Evolutionary conservation across 2,888 invertebrate genomes (phyloP).

Genomic region (Epirrhoe alternata): DNA sequence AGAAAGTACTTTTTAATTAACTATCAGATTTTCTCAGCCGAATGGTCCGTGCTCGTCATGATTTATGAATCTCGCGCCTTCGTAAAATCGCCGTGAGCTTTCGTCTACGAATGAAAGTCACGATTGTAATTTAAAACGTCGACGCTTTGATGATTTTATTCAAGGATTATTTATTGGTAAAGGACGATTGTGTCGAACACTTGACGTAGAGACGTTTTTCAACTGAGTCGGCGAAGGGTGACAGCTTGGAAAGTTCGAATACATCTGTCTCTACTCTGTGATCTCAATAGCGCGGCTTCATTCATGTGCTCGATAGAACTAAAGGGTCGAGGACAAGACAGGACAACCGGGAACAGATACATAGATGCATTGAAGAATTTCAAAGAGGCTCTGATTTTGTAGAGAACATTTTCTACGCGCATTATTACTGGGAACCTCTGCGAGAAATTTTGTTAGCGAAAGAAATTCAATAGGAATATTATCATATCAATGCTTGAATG

Average conservation of each 20-base stretch:
- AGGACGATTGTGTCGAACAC: constrained; percentile 32
- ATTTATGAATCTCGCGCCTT: constrained; percentile 79
- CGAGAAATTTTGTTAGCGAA: background rate
- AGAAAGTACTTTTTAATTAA: constrained; percentile 41
- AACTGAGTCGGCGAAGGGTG: constrained; percentile 34
- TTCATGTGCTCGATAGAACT: constrained; percentile 42
- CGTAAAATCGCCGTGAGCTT: constrained; percentile 80
- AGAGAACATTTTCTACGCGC: constrained; percentile 5
- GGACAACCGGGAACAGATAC: constrained; percentile 39
- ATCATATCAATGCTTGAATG: background rate
- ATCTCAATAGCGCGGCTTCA: constrained; percentile 61
- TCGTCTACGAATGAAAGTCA: constrained; percentile 80
- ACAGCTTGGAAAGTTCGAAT: constrained; percentile 65
- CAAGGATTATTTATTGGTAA: constrained; percentile 46
- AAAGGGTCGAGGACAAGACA: constrained; percentile 34
- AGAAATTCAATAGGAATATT: background rate
- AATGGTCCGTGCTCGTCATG: constrained; percentile 55
- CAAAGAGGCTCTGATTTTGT: constrained; percentile 33
- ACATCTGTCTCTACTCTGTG: constrained; percentile 62
- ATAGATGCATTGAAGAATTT: constrained; percentile 37
- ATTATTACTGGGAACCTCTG: constrained; percentile 1
- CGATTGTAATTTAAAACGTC: constrained; percentile 82
- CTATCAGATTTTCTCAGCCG: constrained; percentile 67
- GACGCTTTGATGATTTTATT: constrained; percentile 61
- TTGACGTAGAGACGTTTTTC: constrained; percentile 43